These are phyloP conservation scores for Catamblyrhynchus diadema DNA, from an alignment of 2,797 vertebrate genomes.

Conservation along the genomic window DNA sequence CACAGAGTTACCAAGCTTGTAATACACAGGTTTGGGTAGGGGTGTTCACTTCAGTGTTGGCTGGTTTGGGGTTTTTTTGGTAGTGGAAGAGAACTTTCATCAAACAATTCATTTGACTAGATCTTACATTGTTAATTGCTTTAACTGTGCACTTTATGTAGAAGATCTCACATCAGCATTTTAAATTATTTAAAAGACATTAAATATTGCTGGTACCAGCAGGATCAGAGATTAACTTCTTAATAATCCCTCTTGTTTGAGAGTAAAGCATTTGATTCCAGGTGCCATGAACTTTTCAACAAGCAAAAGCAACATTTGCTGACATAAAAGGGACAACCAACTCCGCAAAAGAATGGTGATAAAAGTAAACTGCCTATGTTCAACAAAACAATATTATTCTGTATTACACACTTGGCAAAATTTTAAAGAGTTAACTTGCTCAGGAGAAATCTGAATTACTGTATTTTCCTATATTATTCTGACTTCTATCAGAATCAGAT, in stretches of 20 bases:
- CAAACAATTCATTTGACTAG: background rate
- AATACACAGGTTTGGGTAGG: background rate
- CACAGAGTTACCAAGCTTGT: background rate
- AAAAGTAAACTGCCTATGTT: background rate
- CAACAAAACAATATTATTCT: background rate
- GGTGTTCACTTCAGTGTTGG: background rate
- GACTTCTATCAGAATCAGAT: background rate
- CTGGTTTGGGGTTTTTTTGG: background rate
- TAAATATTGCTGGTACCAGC: constrained; percentile 17
- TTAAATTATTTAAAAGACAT: constrained; percentile 36
- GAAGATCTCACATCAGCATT: background rate
- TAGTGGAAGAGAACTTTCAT: background rate
- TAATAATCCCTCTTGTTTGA: background rate
- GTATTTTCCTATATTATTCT: background rate
- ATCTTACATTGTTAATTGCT: background rate
- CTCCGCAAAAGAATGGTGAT: background rate
- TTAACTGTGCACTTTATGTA: background rate
- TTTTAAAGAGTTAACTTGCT: background rate
- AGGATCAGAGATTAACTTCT: background rate
- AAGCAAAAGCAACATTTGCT: background rate
- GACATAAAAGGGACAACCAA: background rate
- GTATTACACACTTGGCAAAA: background rate
- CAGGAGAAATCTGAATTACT: background rate
- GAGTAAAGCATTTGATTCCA: constrained; percentile 10
- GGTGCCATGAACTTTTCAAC: background rate